These are phyloP conservation scores for Nephrotoma flavescens DNA, from an alignment of 2,888 invertebrate genomes.

Conservation along the genomic window DNA sequence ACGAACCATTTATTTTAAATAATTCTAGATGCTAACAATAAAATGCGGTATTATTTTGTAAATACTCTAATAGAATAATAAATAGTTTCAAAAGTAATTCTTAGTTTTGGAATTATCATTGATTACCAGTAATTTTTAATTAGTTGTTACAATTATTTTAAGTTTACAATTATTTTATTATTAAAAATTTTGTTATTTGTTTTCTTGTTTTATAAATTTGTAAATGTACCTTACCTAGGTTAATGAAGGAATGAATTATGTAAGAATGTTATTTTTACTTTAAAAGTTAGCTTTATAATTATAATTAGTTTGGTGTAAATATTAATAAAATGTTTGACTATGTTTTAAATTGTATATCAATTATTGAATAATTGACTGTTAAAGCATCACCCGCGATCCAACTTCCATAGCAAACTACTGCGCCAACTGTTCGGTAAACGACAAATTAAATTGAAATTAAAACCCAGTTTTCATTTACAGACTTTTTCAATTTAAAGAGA, in stretches of 20 bases:
- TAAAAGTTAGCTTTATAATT: neutral
- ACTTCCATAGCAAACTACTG: too few species aligned
- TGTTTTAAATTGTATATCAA: neutral
- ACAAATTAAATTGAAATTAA: too few species aligned
- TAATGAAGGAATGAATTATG: neutral
- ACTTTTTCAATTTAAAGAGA: too few species aligned
- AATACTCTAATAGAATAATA: neutral
- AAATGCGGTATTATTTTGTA: neutral
- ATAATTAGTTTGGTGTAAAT: neutral
- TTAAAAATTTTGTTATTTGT: neutral
- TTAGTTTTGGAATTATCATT: neutral
- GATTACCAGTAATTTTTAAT: neutral
- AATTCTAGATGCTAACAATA: constrained; percentile 20
- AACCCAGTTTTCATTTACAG: too few species aligned
- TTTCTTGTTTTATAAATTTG: neutral
- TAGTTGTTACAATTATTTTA: too few species aligned
- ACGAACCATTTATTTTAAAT: constrained; percentile 21
- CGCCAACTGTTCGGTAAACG: too few species aligned
- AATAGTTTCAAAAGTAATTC: neutral
- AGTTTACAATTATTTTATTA: neutral
- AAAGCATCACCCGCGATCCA: too few species aligned
- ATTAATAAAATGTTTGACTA: neutral
- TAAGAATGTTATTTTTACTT: neutral
- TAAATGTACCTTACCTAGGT: neutral
- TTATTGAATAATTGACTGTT: too few species aligned